Conservation (phyloP, 2,113 vertebrate genomes). For the Pterocles burchelli region DNA sequence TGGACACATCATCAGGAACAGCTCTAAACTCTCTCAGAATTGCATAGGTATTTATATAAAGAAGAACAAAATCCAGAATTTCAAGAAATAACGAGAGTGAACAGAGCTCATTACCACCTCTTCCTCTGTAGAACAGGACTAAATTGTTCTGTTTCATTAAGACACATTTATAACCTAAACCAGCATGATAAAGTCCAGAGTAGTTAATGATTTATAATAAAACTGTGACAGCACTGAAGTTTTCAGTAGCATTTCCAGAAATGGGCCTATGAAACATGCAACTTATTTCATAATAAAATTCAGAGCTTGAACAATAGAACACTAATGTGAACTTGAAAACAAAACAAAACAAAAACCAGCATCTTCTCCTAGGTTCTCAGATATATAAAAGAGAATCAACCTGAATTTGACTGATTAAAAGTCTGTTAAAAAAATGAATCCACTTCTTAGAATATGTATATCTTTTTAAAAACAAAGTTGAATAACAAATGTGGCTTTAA, state of each 20-base stretch:
- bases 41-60: neutral
- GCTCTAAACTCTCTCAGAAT: neutral
- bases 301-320: neutral
- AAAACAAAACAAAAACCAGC: neutral
- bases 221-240: neutral
- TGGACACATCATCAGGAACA: neutral
- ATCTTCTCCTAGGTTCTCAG: neutral
- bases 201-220: neutral
- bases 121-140: neutral
- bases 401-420: neutral
- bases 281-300: neutral
- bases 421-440: neutral
- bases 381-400: neutral
- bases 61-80: neutral
- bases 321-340: neutral
- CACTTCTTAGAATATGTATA: neutral
- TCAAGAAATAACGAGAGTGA: neutral
- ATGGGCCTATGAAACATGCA: neutral
- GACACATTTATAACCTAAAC: neutral
- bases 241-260: neutral
- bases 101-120: neutral
- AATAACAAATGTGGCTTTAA: neutral
- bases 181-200: neutral
- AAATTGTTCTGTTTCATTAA: neutral
- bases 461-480: neutral